phyloP scores from a whole-genome alignment of 2,113 vertebrate genomes.

The Dermatemys mawii region DNA sequence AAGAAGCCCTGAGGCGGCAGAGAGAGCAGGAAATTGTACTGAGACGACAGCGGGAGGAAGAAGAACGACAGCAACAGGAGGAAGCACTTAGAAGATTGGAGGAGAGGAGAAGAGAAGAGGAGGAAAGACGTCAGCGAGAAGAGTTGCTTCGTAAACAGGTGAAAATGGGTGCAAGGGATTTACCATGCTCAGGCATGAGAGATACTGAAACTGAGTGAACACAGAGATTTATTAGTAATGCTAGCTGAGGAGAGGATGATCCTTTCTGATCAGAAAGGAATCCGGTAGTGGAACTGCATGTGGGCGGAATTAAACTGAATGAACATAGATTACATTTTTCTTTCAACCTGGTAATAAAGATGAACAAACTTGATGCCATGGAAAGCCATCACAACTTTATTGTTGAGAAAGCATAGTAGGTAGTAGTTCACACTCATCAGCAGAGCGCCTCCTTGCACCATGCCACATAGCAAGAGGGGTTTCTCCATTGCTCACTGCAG shows the following conservation, averaged over 20 bases:
- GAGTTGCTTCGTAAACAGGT: slow-evolving; percentile 95
- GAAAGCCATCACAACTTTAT: fast-evolving
- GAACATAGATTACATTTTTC: background rate
- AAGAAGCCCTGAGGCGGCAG: slow-evolving; percentile 83
- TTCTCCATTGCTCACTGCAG: background rate
- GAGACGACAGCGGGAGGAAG: slow-evolving; percentile 91
- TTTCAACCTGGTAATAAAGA: background rate
- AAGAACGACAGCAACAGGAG: slow-evolving; percentile 92
- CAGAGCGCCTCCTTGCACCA: background rate
- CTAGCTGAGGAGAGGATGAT: background rate
- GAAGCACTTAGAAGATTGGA: slow-evolving; percentile 90
- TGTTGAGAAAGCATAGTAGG: background rate
- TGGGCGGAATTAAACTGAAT: background rate
- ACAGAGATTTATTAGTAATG: background rate
- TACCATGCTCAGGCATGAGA: background rate
- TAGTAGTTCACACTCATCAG: background rate
- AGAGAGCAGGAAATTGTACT: slow-evolving; percentile 90
- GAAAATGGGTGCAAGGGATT: background rate
- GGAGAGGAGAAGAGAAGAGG: slow-evolving; percentile 92
- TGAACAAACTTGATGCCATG: background rate
- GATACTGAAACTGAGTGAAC: background rate
- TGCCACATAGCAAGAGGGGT: background rate
- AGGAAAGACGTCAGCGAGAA: slow-evolving; percentile 90
- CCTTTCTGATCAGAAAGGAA: background rate
- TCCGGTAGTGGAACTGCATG: background rate